Conservation (phyloP, 2,797 vertebrate species). For the Neoniphon sammara region DNA sequence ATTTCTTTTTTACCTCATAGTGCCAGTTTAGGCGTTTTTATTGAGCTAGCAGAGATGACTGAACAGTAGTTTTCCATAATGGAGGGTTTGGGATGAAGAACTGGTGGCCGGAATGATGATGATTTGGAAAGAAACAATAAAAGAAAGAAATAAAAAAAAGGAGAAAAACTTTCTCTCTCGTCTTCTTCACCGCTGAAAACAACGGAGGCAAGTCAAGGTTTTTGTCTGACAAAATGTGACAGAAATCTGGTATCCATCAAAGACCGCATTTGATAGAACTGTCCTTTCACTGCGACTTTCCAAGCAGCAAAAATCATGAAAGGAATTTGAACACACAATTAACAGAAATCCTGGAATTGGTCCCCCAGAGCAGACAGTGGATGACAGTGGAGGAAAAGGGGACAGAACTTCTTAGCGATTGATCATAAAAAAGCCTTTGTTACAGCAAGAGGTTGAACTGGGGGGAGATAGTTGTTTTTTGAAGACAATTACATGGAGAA, state of each 20-base stretch:
- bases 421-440: slow-evolving; percentile 43
- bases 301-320: neutral
- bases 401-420: slow-evolving; percentile 42
- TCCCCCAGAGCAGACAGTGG: slow-evolving; percentile 2
- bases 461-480: slow-evolving; percentile 12
- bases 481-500: slow-evolving; percentile 49
- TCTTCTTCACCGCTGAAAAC: neutral
- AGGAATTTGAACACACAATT: slow-evolving; percentile 2
- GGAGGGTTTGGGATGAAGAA: neutral
- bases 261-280: neutral
- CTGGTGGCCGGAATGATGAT: neutral
- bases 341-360: slow-evolving; percentile 11
- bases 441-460: slow-evolving; percentile 26
- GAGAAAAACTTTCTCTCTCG: too few species aligned
- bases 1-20: too few species aligned
- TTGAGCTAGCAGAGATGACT: neutral
- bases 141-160: neutral
- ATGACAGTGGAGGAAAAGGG: slow-evolving; percentile 26
- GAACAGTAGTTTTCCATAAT: neutral
- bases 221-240: neutral
- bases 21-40: neutral
- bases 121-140: neutral
- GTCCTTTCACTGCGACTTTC: neutral
- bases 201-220: neutral
- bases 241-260: slow-evolving; percentile 11